Percentiles rank a stretch among this genome's conserved stretches.
Evolutionary conservation across 2,888 invertebrate species (phyloP).

Genomic region (Hypercompe scribonia): DNA sequence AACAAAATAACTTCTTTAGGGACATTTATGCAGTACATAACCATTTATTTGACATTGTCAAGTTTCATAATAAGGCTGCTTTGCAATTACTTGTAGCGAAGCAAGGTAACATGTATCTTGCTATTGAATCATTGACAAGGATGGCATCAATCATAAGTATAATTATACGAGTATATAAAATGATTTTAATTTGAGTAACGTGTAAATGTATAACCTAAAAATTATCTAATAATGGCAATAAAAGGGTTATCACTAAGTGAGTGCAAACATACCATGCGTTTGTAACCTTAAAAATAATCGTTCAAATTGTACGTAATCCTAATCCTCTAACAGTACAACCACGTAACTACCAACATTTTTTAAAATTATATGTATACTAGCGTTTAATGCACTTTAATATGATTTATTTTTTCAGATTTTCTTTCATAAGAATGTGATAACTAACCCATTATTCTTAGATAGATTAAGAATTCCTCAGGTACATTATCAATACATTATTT

Average conservation of each 20-base stretch:
- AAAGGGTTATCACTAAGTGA: too few species aligned
- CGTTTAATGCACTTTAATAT: too few species aligned
- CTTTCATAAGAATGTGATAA: neutral
- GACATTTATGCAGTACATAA: neutral
- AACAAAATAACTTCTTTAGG: neutral
- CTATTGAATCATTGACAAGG: neutral
- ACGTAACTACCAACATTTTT: too few species aligned
- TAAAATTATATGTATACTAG: too few species aligned
- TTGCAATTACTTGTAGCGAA: neutral
- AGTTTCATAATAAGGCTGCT: slow-evolving; percentile 1
- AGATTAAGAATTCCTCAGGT: neutral
- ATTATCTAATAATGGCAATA: too few species aligned
- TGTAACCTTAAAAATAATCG: too few species aligned
- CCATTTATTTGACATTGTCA: slow-evolving; percentile 3
- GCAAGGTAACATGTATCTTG: neutral
- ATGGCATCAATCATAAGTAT: neutral
- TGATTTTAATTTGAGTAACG: neutral
- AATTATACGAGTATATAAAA: neutral
- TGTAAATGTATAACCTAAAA: too few species aligned
- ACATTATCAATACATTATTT: neutral
- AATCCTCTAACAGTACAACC: too few species aligned
- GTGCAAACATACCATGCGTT: too few species aligned
- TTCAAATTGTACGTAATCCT: too few species aligned
- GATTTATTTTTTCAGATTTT: neutral
- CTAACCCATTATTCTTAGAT: neutral